A percentile compares a stretch with the other conserved stretches of the same genome.
Evolutionary conservation across 2,113 vertebrate species (phyloP).

Genomic region (Atractosteus spatula): DNA sequence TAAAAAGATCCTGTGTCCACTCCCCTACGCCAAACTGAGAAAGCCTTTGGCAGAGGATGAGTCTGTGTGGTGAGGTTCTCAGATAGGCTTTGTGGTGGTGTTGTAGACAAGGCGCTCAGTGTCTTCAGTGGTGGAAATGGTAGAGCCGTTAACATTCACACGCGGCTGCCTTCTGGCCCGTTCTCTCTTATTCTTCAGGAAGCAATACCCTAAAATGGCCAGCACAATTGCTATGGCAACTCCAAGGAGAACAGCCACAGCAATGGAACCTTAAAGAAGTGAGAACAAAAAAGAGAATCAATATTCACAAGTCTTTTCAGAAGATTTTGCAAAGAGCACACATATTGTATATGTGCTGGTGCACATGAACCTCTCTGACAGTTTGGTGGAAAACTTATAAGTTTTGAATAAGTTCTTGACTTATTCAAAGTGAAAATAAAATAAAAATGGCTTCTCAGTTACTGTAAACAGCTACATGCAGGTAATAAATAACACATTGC

Average conservation of each 20-base stretch:
- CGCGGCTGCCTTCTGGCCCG: slow-evolving; percentile 55
- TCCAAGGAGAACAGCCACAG: slow-evolving; percentile 64
- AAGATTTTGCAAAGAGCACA: too few relatives aligned
- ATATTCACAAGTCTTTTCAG: background rate
- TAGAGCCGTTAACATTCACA: slow-evolving; percentile 63
- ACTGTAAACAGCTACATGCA: too few relatives aligned
- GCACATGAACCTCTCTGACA: too few relatives aligned
- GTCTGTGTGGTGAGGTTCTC: slow-evolving; percentile 43
- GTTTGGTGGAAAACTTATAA: too few relatives aligned
- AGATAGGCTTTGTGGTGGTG: slow-evolving; percentile 84
- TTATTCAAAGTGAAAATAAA: too few relatives aligned
- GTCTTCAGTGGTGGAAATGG: slow-evolving; percentile 68
- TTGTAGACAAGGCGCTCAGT: slow-evolving; percentile 83
- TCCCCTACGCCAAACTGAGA: background rate
- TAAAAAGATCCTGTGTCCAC: background rate
- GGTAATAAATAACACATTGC: too few relatives aligned
- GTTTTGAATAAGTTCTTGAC: too few relatives aligned
- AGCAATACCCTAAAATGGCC: slow-evolving; percentile 72
- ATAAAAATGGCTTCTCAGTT: too few relatives aligned
- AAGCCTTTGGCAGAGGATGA: background rate
- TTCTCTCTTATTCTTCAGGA: slow-evolving; percentile 70
- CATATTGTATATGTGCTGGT: too few relatives aligned
- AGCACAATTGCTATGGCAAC: slow-evolving; percentile 73
- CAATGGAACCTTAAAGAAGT: slow-evolving; percentile 48
- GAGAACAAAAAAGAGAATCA: background rate